These are phyloP conservation scores for Andrena praecox DNA, from an alignment of 2,888 invertebrate genomes.

Conservation along the genomic window DNA sequence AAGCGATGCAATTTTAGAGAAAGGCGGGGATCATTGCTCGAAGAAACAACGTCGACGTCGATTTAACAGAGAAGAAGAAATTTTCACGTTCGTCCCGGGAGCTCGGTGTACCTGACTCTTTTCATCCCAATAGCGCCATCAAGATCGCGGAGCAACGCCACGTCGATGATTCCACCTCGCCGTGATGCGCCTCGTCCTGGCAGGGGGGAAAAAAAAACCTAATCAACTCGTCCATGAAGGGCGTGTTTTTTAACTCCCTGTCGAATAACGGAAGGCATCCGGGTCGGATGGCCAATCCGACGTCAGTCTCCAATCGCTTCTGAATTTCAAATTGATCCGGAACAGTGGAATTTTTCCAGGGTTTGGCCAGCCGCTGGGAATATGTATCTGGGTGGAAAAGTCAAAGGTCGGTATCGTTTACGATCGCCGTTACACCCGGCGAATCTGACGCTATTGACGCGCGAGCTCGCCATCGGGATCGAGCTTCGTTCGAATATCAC, in stretches of 20 bases:
- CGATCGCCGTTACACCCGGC: neutral
- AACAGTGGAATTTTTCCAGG: slow-evolving; percentile 21
- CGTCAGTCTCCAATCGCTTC: slow-evolving; percentile 1
- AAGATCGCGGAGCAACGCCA: neutral
- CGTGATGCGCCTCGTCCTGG: slow-evolving; percentile 7
- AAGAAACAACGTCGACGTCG: neutral
- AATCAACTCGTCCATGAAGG: neutral
- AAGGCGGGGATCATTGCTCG: neutral
- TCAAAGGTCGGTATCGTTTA: slow-evolving; percentile 19
- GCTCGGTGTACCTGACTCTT: neutral
- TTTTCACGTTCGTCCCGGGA: neutral
- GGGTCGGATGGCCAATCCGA: slow-evolving; percentile 6
- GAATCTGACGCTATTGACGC: neutral
- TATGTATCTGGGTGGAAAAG: neutral
- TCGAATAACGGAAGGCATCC: slow-evolving; percentile 3
- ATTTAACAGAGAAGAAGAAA: neutral
- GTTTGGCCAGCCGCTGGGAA: neutral
- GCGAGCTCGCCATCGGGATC: neutral
- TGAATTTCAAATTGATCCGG: slow-evolving; percentile 22
- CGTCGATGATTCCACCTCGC: slow-evolving; percentile 9
- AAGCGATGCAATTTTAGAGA: neutral
- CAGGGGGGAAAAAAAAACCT: neutral
- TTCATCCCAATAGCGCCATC: neutral
- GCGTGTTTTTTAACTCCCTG: neutral
- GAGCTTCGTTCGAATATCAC: neutral